Percentiles rank a stretch among this genome's conserved stretches.
These are phyloP conservation scores for Sapayoa aenigma DNA, from an alignment of 2,113 vertebrate species.

Conservation along the genomic window DNA sequence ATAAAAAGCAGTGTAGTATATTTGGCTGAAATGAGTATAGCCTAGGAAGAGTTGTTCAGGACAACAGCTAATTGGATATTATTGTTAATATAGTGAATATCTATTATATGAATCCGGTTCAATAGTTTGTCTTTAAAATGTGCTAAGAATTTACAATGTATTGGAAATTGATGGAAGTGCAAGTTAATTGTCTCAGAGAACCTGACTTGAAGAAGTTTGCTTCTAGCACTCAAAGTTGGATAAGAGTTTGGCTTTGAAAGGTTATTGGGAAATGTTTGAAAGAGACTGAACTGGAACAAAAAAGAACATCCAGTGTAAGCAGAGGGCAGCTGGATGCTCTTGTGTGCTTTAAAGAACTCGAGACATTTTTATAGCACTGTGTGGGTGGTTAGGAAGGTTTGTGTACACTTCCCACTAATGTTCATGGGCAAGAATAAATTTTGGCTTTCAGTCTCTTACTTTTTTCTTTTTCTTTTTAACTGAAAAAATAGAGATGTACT, in stretches of 20 bases:
- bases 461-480: background rate
- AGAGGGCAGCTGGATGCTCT: conserved; percentile 44
- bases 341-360: background rate
- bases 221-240: background rate
- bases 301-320: background rate
- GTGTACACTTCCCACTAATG: background rate
- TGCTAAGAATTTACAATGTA: background rate
- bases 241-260: background rate
- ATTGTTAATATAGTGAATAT: background rate
- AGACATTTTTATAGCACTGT: background rate
- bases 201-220: background rate
- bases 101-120: background rate
- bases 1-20: background rate
- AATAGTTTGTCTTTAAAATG: background rate
- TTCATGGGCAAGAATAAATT: conserved; percentile 4
- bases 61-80: background rate
- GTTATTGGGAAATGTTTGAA: background rate
- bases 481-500: background rate
- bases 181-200: background rate
- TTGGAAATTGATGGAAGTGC: background rate
- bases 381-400: background rate
- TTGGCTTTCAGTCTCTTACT: background rate
- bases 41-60: background rate
- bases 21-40: background rate
- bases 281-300: background rate